phyloP scores from a whole-genome alignment of 2,888 invertebrate species.

The Drosophila recens region DNA sequence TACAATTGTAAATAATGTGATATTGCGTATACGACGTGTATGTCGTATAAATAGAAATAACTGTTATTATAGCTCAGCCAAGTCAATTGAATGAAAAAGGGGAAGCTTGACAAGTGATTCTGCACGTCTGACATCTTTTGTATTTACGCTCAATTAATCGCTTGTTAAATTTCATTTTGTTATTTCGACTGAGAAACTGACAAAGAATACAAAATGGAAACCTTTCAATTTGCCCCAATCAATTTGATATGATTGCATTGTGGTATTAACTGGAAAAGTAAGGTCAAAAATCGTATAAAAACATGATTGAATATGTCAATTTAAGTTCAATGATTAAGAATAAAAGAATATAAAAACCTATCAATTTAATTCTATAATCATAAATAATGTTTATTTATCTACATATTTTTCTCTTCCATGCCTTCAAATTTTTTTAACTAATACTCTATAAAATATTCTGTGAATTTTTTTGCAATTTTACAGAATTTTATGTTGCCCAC shows the following conservation, averaged over 20 bases:
- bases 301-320: not conserved
- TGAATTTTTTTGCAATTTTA: conserved; percentile 10
- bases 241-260: not conserved
- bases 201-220: not conserved
- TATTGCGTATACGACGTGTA: conserved; percentile 25
- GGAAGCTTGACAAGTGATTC: conserved; percentile 9
- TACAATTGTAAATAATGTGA: conserved; percentile 25
- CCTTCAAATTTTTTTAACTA: not conserved
- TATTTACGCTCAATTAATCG: conserved; percentile 36
- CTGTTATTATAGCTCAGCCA: conserved; percentile 25
- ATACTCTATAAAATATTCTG: not conserved
- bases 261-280: not conserved
- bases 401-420: not conserved
- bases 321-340: not conserved
- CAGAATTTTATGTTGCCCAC: conserved; percentile 11
- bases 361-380: not conserved
- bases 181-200: not conserved
- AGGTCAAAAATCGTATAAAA: not conserved
- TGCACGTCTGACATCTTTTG: conserved; percentile 18
- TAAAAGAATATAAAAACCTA: not conserved
- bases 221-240: conserved; percentile 12
- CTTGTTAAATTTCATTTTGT: conserved; percentile 25
- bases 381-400: not conserved
- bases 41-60: conserved; percentile 25
- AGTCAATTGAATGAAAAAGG: conserved; percentile 8